phyloP scores from a whole-genome alignment of 2,797 vertebrate genomes.

The Semotilus atromaculatus region DNA sequence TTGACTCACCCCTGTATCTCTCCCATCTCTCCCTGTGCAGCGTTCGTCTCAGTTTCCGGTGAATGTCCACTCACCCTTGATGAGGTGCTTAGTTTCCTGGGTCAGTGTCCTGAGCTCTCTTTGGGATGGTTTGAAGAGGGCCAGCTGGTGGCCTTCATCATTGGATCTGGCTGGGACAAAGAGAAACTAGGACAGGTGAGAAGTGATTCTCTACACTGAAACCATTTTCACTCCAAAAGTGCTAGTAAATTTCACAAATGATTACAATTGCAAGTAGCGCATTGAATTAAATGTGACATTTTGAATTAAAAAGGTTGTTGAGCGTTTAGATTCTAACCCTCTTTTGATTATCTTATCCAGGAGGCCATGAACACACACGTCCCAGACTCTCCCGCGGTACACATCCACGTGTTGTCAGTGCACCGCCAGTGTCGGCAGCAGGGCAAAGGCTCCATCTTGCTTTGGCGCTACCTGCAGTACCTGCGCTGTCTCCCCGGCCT shows the following conservation, averaged over 20 bases:
- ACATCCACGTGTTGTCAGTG: conserved; percentile 83
- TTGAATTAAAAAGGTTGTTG: too few relatives aligned
- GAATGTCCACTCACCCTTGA: conserved; percentile 81
- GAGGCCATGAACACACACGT: conserved; percentile 80
- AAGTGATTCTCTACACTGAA: background rate
- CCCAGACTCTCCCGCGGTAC: conserved; percentile 70
- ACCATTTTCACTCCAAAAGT: too few relatives aligned
- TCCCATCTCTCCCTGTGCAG: conserved; percentile 57
- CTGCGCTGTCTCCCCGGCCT: conserved; percentile 74
- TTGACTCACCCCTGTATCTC: conserved; percentile 26
- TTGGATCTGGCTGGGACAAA: conserved; percentile 82
- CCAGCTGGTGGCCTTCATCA: conserved; percentile 82
- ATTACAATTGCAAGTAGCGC: too few relatives aligned
- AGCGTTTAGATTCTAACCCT: background rate
- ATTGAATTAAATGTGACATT: too few relatives aligned
- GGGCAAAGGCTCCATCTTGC: conserved; percentile 82
- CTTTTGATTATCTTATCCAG: conserved; percentile 56
- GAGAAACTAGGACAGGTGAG: conserved; percentile 79
- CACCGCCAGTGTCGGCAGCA: conserved; percentile 83
- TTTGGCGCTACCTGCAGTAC: conserved; percentile 84
- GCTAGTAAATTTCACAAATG: too few relatives aligned
- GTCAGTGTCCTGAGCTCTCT: conserved; percentile 80
- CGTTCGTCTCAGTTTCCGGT: conserved; percentile 82
- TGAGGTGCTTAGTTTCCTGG: conserved; percentile 79
- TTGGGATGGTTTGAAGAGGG: conserved; percentile 85